phyloP scores from a whole-genome alignment of 1,140 invertebrate species.

The Conus ventricosus region DNA sequence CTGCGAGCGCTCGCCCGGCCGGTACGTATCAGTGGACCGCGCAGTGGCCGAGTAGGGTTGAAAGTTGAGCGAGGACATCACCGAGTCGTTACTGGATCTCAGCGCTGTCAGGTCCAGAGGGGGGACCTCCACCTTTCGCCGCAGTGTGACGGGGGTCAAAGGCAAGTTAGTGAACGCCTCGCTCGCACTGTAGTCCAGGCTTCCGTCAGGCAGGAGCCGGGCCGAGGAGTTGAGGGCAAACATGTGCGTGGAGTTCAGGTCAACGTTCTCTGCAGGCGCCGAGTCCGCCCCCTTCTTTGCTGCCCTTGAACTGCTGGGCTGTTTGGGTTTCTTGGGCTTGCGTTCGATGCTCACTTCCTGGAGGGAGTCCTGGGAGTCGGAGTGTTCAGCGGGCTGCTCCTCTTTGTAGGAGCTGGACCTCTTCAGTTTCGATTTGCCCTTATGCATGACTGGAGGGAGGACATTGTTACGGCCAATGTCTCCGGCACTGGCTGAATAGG shows the following conservation, averaged over 20 bases:
- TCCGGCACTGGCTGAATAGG: not conserved
- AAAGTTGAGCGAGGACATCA: slow-evolving; percentile 46
- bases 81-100: slow-evolving; percentile 51
- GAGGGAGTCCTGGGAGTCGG: slow-evolving; percentile 59
- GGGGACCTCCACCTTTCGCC: slow-evolving; percentile 47
- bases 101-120: slow-evolving; percentile 54
- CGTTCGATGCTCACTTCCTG: slow-evolving; percentile 46
- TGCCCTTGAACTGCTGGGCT: slow-evolving; percentile 13
- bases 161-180: slow-evolving; percentile 43
- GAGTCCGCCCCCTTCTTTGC: not conserved
- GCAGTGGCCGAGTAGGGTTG: slow-evolving; percentile 53
- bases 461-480: not conserved
- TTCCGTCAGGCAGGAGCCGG: slow-evolving; percentile 49
- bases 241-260: slow-evolving; percentile 50
- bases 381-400: slow-evolving; percentile 42
- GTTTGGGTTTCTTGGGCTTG: not conserved
- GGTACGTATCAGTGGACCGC: slow-evolving; percentile 57
- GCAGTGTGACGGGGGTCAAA: slow-evolving; percentile 49
- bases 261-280: slow-evolving; percentile 27
- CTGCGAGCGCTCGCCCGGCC: slow-evolving; percentile 34
- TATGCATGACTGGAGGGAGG: not conserved
- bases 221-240: slow-evolving; percentile 52
- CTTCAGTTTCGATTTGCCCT: slow-evolving; percentile 3
- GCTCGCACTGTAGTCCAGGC: slow-evolving; percentile 49
- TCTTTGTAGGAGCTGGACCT: slow-evolving; percentile 21